These are phyloP conservation scores for Peromyscus attwateri DNA, from an alignment of 2,797 vertebrate species.

Conservation along the genomic window DNA sequence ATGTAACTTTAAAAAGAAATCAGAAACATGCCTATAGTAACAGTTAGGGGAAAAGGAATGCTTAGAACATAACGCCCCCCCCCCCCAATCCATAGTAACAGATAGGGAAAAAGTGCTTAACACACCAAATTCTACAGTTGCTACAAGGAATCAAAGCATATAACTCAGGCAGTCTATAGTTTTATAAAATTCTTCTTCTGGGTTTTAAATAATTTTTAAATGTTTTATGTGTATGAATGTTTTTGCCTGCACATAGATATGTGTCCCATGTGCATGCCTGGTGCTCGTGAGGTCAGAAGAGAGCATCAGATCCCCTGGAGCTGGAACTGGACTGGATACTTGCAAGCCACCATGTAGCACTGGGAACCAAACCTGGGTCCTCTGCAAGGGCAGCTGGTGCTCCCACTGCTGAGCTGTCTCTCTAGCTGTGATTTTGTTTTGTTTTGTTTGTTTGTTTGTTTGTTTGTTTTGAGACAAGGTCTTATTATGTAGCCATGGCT, in stretches of 20 bases:
- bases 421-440: neutral
- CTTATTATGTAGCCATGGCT: neutral
- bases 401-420: neutral
- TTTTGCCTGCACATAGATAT: neutral
- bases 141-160: neutral
- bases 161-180: neutral
- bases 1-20: neutral
- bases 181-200: neutral
- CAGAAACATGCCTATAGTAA: neutral
- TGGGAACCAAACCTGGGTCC: neutral
- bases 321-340: neutral
- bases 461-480: neutral
- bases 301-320: neutral
- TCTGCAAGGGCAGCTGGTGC: neutral
- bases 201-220: neutral
- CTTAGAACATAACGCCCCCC: neutral
- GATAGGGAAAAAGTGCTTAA: constrained; percentile 27
- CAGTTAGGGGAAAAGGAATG: constrained; percentile 18
- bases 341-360: neutral
- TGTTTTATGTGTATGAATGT: neutral
- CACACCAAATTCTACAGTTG: neutral
- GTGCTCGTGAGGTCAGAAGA: neutral
- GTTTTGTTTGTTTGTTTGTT: too few species aligned
- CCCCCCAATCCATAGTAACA: neutral
- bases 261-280: neutral